A percentile compares a stretch with the other conserved stretches of the same genome.
phyloP scores from a whole-genome alignment of 2,113 vertebrate species.

The Haemorhous mexicanus region DNA sequence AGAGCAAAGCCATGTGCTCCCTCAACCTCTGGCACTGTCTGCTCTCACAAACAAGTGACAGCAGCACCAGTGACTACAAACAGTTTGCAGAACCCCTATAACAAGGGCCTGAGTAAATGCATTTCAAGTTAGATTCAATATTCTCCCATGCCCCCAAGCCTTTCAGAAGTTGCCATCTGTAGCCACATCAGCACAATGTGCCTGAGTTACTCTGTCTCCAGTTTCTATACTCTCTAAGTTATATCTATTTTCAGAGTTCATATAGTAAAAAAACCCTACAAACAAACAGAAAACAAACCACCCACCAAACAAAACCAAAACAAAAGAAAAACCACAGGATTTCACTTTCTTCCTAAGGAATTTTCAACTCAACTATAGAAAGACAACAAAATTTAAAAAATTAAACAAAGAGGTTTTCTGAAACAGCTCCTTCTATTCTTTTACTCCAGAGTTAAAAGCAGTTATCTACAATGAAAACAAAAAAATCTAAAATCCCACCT shows the following conservation, averaged over 20 bases:
- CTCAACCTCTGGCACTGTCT: background rate
- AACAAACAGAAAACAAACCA: background rate
- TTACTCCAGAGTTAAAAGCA: background rate
- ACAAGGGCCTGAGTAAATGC: background rate
- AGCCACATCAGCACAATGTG: background rate
- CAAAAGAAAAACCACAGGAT: background rate
- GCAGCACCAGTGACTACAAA: background rate
- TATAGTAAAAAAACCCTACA: background rate
- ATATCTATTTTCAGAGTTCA: background rate
- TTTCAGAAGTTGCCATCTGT: background rate
- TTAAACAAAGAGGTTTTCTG: background rate
- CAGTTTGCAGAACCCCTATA: background rate
- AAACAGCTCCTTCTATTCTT: background rate
- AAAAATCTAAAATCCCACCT: background rate
- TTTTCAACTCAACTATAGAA: background rate
- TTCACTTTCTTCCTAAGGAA: background rate
- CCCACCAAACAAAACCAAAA: background rate
- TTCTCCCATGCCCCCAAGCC: background rate
- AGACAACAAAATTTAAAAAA: background rate
- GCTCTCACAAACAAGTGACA: background rate
- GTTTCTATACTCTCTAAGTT: background rate
- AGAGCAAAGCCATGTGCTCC: background rate
- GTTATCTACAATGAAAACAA: background rate
- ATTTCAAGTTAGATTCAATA: background rate
- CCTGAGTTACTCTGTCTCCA: background rate